Evolutionary conservation across 2,888 invertebrate genomes (phyloP).

Genomic region (Dione juno): DNA sequence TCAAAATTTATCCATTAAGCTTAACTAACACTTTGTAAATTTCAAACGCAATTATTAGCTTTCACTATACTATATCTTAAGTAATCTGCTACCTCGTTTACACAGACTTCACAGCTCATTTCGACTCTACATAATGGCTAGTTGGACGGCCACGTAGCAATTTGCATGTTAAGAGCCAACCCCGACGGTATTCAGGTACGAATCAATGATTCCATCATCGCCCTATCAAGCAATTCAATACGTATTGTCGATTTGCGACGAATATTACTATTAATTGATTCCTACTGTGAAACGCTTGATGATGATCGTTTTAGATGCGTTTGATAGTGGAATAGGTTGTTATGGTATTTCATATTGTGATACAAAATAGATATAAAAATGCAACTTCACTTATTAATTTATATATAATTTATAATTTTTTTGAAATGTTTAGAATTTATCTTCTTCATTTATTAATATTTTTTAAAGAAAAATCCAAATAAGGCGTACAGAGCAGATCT

Average conservation of each 20-base stretch:
- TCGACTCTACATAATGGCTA: conserved; percentile 55
- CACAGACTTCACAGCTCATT: conserved; percentile 56
- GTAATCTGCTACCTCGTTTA: conserved; percentile 48
- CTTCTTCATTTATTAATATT: too few species aligned
- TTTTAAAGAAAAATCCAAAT: too few species aligned
- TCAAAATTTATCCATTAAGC: conserved; percentile 1
- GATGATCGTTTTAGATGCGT: conserved; percentile 7
- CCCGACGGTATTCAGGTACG: conserved; percentile 26
- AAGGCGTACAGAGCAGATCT: too few species aligned
- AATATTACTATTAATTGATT: conserved; percentile 46
- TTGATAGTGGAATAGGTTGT: not conserved
- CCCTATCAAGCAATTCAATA: conserved; percentile 47
- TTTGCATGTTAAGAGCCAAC: conserved; percentile 60
- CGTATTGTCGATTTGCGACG: conserved; percentile 39
- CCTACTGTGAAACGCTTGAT: conserved; percentile 33
- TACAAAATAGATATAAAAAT: too few species aligned
- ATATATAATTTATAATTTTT: too few species aligned
- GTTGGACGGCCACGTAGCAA: conserved; percentile 61
- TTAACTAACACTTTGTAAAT: not conserved
- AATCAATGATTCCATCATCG: conserved; percentile 50
- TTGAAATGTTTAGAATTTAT: too few species aligned
- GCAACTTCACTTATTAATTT: too few species aligned
- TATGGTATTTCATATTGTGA: not conserved
- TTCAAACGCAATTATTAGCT: conserved; percentile 13
- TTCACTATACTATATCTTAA: conserved; percentile 25